phyloP scores from a whole-genome alignment of 2,113 vertebrate species.

The Taxidea taxus region DNA sequence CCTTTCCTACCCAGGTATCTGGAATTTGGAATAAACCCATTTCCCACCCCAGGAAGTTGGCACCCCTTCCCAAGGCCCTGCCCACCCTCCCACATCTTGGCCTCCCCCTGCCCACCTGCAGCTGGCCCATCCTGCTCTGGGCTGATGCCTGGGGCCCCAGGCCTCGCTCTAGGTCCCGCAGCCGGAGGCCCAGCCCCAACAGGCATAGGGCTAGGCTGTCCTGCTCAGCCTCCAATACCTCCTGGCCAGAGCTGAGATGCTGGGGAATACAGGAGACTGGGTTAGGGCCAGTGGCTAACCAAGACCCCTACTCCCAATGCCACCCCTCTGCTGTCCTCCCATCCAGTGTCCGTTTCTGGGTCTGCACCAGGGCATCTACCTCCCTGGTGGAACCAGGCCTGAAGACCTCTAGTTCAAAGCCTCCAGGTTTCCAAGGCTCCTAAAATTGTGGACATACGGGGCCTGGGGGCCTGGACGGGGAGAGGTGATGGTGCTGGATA shows the following conservation, averaged over 20 bases:
- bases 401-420: not conserved
- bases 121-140: conserved; percentile 47
- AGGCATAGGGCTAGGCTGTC: conserved; percentile 58
- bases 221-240: conserved; percentile 52
- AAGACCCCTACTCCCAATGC: not conserved
- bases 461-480: not conserved
- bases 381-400: not conserved
- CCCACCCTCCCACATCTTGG: not conserved
- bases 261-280: not conserved
- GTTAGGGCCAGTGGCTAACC: not conserved
- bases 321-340: not conserved
- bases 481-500: not conserved
- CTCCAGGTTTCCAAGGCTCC: not conserved
- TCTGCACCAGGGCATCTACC: not conserved
- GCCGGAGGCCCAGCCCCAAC: conserved; percentile 31
- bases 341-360: not conserved
- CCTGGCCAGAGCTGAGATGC: conserved; percentile 4
- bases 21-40: not conserved
- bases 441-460: not conserved
- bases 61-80: not conserved
- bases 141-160: not conserved
- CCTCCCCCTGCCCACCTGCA: conserved; percentile 55
- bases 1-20: not conserved
- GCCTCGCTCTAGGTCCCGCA: conserved; percentile 57
- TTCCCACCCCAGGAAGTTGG: not conserved